Evolutionary conservation across 2,888 invertebrate genomes (phyloP).

Genomic region (Cosmia trapezina): DNA sequence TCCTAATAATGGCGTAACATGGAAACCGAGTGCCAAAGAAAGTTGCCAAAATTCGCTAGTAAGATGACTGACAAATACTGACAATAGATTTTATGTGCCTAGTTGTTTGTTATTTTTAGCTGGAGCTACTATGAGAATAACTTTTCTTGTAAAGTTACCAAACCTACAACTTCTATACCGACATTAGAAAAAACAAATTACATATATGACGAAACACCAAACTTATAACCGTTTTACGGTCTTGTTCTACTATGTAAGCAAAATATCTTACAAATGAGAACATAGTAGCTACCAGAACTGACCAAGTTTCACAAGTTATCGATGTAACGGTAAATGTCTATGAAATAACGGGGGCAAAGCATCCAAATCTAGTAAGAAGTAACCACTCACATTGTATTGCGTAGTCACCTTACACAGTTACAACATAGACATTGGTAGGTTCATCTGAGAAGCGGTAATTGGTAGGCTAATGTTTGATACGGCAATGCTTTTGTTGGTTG

Average conservation of each 20-base stretch:
- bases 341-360: constrained; percentile 76
- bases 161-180: neutral
- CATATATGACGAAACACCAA: constrained; percentile 18
- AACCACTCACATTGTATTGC: constrained; percentile 69
- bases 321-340: constrained; percentile 72
- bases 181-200: neutral
- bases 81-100: constrained; percentile 22
- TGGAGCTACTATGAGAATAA: constrained; percentile 3
- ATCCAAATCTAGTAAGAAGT: constrained; percentile 66
- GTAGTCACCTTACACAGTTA: constrained; percentile 68
- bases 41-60: constrained; percentile 56
- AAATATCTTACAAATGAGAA: constrained; percentile 65
- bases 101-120: constrained; percentile 10
- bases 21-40: constrained; percentile 49
- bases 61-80: constrained; percentile 44
- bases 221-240: constrained; percentile 34
- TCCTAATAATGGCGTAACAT: constrained; percentile 14
- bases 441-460: constrained; percentile 65
- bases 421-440: constrained; percentile 70
- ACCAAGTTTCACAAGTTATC: constrained; percentile 74
- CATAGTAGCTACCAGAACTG: constrained; percentile 57
- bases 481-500: constrained; percentile 57
- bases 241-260: constrained; percentile 23
- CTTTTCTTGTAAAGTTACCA: neutral
- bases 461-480: constrained; percentile 62